A percentile compares a stretch with the other conserved stretches of the same genome.
phyloP scores from a whole-genome alignment of 2,113 vertebrate genomes.

The Eurypyga helias region DNA sequence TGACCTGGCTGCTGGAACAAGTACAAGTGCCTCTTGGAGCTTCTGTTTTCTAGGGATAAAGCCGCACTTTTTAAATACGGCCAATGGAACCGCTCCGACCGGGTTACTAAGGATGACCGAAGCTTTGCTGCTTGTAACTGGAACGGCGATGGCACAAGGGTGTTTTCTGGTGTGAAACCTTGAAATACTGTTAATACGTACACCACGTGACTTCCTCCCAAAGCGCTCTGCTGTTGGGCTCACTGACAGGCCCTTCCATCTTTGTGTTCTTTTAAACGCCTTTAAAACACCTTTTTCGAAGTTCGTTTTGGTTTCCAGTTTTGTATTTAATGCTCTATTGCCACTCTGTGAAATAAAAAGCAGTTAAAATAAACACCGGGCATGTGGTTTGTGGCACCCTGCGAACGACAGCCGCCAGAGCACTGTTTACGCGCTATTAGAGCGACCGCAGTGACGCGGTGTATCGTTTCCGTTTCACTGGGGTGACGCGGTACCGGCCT shows the following conservation, averaged over 20 bases:
- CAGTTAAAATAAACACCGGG: not conserved
- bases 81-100: not conserved
- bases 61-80: not conserved
- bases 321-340: conserved; percentile 50
- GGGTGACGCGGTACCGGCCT: not conserved
- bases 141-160: not conserved
- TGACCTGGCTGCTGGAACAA: not conserved
- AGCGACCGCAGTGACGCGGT: not conserved
- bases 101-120: not conserved
- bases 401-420: not conserved
- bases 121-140: not conserved
- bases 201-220: not conserved
- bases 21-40: not conserved
- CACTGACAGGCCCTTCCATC: not conserved
- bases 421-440: not conserved
- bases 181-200: not conserved
- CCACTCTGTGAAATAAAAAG: conserved; percentile 57
- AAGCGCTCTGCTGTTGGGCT: not conserved
- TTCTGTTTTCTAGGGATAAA: not conserved
- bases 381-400: not conserved
- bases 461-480: not conserved
- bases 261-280: not conserved
- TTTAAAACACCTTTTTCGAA: not conserved
- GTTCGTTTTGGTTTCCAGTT: not conserved
- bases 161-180: not conserved